Base-by-base conservation (phyloP, 2,797 vertebrate genomes). In the Pristis pectinata region DNA sequence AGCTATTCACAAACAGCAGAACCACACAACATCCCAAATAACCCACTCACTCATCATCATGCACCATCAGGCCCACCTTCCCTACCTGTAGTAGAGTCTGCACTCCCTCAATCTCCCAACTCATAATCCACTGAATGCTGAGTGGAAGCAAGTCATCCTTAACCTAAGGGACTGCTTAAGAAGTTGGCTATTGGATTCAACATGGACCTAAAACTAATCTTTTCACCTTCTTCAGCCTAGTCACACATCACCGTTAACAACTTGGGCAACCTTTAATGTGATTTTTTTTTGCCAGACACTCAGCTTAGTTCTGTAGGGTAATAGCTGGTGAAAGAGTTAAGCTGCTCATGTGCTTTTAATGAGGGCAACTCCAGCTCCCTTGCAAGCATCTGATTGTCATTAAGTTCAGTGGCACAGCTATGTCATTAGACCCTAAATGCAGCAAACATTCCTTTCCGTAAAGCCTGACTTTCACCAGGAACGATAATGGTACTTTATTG, bases 401-500 rank as follows among this genome's bases (percentile, higher is more conserved):
- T 94, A 94, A n/a, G 67, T 76, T 72, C 72, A 94, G 92, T 94
- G 70, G 41, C 92, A 76, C 92, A 94, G 70, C 72, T 92, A 94
- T 56, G 92, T 94, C 49, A 76, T 94, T 94, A 76, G 67, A 76
- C 15, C 34, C 41, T 76, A 94, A 94, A 34, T 41, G 41, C 44
- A 76, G 92, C 76, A 76, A 94, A 94, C 92, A 76, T 94, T 94
- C 67, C 67, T 74, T 76, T 70, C 72, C 34, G 24, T 94, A 74
- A 76, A 74, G 67, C 22, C 67, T 19, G 17, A 53, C 67, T 94
- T 94, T 94, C 92, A 22, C 70, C 70, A 74, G 53, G 27, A 53
- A 76, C 17, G 61, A 91, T 64, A 64, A 89, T 67, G 59, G 19
- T 34, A 19, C 27, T 74, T 76, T 74, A 8, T 17, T 74, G 49